These are phyloP conservation scores for Takifugu ocellatus DNA, from an alignment of 2,797 vertebrate species.

Conservation along the genomic window DNA sequence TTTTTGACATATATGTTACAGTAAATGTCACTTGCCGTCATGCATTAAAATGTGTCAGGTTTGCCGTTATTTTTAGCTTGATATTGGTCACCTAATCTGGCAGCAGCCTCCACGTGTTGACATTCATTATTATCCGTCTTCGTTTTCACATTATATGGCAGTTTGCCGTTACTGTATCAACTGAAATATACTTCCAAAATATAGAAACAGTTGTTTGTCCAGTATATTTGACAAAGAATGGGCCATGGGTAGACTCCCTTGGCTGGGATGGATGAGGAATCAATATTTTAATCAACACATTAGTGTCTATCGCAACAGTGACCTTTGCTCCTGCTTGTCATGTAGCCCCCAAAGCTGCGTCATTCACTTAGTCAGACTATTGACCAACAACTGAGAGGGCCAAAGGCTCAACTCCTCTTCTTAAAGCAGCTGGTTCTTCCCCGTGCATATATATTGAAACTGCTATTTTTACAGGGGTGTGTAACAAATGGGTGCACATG, in stretches of 20 bases:
- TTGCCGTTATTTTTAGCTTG: neutral
- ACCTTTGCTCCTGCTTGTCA: conserved; percentile 23
- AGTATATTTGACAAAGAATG: neutral
- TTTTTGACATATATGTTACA: neutral
- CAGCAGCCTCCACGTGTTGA: neutral
- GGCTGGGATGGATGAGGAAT: conserved; percentile 18
- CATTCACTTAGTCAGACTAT: conserved; percentile 20
- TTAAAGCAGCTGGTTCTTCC: too few relatives aligned
- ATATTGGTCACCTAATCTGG: neutral
- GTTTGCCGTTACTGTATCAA: too few relatives aligned
- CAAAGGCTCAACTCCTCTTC: conserved; percentile 15
- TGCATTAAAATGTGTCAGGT: neutral
- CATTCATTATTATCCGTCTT: neutral
- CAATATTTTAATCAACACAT: conserved; percentile 23
- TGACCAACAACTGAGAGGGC: conserved; percentile 23
- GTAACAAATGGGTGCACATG: too few relatives aligned
- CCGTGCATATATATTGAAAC: too few relatives aligned
- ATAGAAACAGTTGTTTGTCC: neutral
- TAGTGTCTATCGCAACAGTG: conserved; percentile 18
- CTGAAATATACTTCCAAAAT: neutral
- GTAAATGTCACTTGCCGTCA: neutral
- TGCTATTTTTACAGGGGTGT: too few relatives aligned
- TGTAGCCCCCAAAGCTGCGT: conserved; percentile 16
- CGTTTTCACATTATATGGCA: neutral
- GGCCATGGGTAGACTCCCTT: too few relatives aligned